Conservation (phyloP, 2,888 invertebrate genomes). For the Calliopum simillimum region DNA sequence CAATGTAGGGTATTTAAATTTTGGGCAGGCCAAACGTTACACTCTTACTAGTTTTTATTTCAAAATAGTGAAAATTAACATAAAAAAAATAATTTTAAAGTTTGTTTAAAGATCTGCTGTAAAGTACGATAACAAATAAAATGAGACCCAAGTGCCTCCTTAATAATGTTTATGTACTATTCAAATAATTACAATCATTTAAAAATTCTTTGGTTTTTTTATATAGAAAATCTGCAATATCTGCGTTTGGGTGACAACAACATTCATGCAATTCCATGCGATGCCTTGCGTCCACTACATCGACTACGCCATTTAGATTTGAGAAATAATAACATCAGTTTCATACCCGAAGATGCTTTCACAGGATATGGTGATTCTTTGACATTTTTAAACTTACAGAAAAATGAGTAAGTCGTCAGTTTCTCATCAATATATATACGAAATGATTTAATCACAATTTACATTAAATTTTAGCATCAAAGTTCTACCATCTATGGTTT, state of each 20-base stretch:
- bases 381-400: conserved; percentile 91
- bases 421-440: neutral
- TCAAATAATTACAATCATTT: neutral
- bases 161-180: neutral
- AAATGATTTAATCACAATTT: neutral
- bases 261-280: conserved; percentile 85
- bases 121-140: too few species aligned
- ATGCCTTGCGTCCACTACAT: conserved; percentile 84
- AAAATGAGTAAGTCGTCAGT: conserved; percentile 80
- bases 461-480: conserved; percentile 75
- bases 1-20: too few species aligned
- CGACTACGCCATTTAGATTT: conserved; percentile 89
- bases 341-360: conserved; percentile 87
- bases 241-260: conserved; percentile 90
- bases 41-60: too few species aligned
- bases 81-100: too few species aligned
- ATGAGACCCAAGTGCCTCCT: neutral
- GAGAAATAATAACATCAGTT: conserved; percentile 87
- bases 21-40: too few species aligned
- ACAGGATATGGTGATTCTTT: conserved; percentile 90
- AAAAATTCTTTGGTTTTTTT: conserved; percentile 33
- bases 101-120: too few species aligned
- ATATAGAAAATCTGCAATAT: conserved; percentile 88
- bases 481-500: conserved; percentile 83
- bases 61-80: too few species aligned